Conservation (phyloP, 37 sponge, comb jelly and placozoan species). For the Oscarella lobularis region DNA sequence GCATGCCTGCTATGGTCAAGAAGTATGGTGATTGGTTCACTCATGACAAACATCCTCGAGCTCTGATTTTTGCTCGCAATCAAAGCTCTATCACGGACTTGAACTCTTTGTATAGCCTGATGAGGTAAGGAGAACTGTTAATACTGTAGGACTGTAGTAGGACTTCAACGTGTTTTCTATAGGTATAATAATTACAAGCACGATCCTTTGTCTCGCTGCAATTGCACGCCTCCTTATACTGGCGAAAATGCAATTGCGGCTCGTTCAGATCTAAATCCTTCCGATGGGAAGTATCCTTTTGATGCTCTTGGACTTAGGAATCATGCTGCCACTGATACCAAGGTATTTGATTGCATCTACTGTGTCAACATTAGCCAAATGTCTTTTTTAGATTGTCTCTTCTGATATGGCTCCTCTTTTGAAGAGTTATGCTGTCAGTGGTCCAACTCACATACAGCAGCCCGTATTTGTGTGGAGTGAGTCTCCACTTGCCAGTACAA, state of each 20-base stretch:
- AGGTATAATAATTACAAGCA: conserved; percentile 93
- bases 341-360: conserved; percentile 20
- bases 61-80: conserved; percentile 72
- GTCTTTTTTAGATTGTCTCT: neutral
- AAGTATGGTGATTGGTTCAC: conserved; percentile 85
- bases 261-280: conserved; percentile 86
- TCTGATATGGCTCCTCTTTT: conserved; percentile 13
- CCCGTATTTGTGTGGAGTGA: conserved; percentile 88
- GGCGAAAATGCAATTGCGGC: conserved; percentile 89
- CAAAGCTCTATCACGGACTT: conserved; percentile 57
- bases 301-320: conserved; percentile 58
- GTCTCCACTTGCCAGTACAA: conserved; percentile 37
- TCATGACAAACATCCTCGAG: conserved; percentile 61
- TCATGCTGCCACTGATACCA: conserved; percentile 90
- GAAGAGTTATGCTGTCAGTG: conserved; percentile 45
- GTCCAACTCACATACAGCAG: conserved; percentile 86
- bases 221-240: conserved; percentile 86
- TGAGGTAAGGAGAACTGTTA: conserved; percentile 45
- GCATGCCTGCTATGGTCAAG: conserved; percentile 32
- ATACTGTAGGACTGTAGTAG: neutral
- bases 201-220: conserved; percentile 74
- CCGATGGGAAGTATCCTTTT: conserved; percentile 81
- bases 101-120: conserved; percentile 51
- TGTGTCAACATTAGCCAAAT: neutral
- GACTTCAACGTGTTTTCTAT: neutral